Percentiles rank a stretch among this genome's conserved stretches.
These are phyloP conservation scores for Tachypleus tridentatus DNA, from an alignment of 1,140 invertebrate genomes.

Conservation along the genomic window DNA sequence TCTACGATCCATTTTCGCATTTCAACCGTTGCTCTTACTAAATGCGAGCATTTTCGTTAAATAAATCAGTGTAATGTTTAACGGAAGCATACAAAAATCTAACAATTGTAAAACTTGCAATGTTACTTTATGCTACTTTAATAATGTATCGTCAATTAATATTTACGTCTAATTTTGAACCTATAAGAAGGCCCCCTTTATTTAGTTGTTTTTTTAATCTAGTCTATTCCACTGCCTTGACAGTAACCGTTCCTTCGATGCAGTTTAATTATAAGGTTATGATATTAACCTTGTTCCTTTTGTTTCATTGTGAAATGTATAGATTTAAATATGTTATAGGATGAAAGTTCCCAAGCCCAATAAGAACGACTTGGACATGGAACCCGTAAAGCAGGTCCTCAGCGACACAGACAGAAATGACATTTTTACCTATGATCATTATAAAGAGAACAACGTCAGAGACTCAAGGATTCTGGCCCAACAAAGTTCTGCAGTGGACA, in stretches of 20 bases:
- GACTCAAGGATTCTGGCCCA: conserved; percentile 21
- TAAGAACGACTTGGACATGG: background rate
- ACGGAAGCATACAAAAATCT: no score
- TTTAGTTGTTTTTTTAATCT: no score
- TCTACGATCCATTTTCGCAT: no score
- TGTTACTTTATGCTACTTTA: no score
- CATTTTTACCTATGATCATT: conserved; percentile 19
- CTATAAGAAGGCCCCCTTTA: no score
- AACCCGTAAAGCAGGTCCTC: background rate
- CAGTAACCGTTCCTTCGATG: background rate
- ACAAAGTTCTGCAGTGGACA: conserved; percentile 3
- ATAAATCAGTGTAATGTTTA: no score
- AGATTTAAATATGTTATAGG: conserved; percentile 6
- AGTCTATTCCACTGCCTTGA: no score
- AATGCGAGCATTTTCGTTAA: no score
- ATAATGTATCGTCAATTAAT: no score
- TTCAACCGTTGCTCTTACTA: no score
- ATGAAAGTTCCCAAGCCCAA: conserved; percentile 6
- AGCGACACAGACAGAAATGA: conserved; percentile 12
- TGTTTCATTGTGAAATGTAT: conserved; percentile 5
- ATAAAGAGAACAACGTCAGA: conserved; percentile 17
- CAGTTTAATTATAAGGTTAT: background rate
- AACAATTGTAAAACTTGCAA: no score
- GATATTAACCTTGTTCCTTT: background rate
- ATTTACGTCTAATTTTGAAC: no score